These are phyloP conservation scores for Fopius arisanus DNA, from an alignment of 1,140 invertebrate species.

Conservation along the genomic window DNA sequence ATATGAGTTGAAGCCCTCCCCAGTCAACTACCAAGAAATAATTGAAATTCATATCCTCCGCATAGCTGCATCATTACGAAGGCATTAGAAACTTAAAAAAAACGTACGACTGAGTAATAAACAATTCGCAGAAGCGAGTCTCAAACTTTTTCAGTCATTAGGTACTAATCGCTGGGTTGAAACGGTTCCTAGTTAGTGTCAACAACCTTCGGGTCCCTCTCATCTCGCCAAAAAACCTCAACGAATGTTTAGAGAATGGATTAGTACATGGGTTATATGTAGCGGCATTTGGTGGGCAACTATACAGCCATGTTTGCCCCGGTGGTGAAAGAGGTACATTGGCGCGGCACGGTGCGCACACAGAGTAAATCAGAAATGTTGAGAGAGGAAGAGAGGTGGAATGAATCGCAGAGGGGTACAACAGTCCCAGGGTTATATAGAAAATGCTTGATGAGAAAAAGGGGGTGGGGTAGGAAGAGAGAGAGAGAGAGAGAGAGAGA, in stretches of 20 bases:
- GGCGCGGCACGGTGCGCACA: conserved; percentile 5
- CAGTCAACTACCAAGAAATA: too few species aligned
- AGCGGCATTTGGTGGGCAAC: conserved; percentile 27
- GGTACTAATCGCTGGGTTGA: not conserved
- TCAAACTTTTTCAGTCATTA: not conserved
- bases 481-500: too few species aligned
- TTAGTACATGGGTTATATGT: conserved; percentile 30
- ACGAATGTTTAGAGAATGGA: conserved; percentile 1
- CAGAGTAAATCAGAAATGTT: not conserved
- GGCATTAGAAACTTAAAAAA: too few species aligned
- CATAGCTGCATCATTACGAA: too few species aligned
- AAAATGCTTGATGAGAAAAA: conserved; percentile 5
- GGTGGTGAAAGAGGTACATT: conserved; percentile 22
- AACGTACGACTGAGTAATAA: not conserved
- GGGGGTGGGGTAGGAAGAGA: too few species aligned
- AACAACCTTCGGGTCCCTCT: not conserved
- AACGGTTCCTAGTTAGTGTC: not conserved
- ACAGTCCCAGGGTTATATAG: conserved; percentile 11
- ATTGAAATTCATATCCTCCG: too few species aligned
- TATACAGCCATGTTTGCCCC: conserved; percentile 32
- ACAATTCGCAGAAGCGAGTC: not conserved
- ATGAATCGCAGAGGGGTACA: conserved; percentile 1
- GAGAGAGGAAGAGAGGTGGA: conserved; percentile 15
- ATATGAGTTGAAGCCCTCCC: too few species aligned
- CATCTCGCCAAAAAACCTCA: not conserved